These are phyloP conservation scores for Mohoua ochrocephala DNA, from an alignment of 2,113 vertebrate species.

Conservation along the genomic window DNA sequence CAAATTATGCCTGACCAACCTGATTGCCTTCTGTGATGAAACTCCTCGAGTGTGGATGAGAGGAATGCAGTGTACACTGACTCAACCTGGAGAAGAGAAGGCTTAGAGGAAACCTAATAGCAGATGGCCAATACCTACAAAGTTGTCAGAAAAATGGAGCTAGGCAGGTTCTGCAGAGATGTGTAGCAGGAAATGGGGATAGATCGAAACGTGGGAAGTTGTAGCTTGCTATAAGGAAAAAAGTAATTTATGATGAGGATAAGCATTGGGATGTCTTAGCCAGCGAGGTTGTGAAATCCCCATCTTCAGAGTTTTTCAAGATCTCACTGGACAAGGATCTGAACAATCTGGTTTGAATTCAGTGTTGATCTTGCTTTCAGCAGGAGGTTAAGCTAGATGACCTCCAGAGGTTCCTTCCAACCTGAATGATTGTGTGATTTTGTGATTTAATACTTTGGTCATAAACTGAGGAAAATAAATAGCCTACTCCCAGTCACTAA, in stretches of 20 bases:
- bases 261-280: background rate
- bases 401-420: background rate
- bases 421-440: slow-evolving; percentile 8
- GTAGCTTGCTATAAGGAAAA: background rate
- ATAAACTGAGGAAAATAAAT: slow-evolving; percentile 60
- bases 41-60: background rate
- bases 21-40: background rate
- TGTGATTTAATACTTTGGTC: slow-evolving; percentile 48
- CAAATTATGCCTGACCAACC: background rate
- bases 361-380: background rate
- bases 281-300: background rate
- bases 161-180: background rate
- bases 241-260: background rate
- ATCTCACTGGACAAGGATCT: background rate
- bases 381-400: background rate
- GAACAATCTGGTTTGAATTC: slow-evolving; percentile 12
- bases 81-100: background rate
- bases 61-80: background rate
- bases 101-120: background rate
- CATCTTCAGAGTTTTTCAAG: background rate
- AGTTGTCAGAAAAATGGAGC: background rate
- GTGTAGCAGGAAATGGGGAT: background rate
- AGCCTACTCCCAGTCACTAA: slow-evolving; percentile 31
- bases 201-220: background rate
- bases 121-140: background rate